Evolutionary conservation across 2,888 invertebrate genomes (phyloP).

Genomic region (Cheilosia variabilis): DNA sequence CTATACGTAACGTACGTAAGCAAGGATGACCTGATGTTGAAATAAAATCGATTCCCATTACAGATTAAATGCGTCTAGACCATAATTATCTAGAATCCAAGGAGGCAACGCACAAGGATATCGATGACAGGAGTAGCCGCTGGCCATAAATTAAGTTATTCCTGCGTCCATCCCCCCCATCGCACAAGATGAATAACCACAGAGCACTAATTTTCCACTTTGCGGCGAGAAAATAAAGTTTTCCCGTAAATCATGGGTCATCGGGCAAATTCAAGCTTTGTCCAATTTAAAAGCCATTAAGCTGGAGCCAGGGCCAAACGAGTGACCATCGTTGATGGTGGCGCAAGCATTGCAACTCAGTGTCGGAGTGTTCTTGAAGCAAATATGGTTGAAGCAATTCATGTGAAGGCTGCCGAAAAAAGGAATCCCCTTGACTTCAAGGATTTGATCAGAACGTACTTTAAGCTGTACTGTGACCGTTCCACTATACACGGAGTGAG

Average conservation of each 20-base stretch:
- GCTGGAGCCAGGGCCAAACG: conserved; percentile 8
- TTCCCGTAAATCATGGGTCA: conserved; percentile 65
- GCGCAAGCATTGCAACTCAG: conserved; percentile 16
- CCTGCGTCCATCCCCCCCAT: neutral
- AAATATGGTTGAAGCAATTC: conserved; percentile 33
- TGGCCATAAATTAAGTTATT: conserved; percentile 46
- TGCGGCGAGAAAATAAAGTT: conserved; percentile 42
- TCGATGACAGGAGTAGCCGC: conserved; percentile 4
- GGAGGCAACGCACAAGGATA: conserved; percentile 46
- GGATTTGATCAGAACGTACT: conserved; percentile 78
- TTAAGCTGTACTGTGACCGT: conserved; percentile 80
- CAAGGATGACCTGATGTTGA: conserved; percentile 46
- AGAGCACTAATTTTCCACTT: conserved; percentile 54
- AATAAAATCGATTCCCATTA: conserved; percentile 57
- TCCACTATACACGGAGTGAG: conserved; percentile 82
- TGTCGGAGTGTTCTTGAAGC: neutral
- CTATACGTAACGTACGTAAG: neutral
- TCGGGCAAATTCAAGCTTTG: conserved; percentile 17
- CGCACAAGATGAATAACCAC: neutral
- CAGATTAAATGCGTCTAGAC: conserved; percentile 37
- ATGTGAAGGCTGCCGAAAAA: conserved; percentile 6
- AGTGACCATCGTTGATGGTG: conserved; percentile 2
- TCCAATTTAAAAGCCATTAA: conserved; percentile 71
- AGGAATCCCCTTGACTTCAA: conserved; percentile 47
- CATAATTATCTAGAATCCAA: conserved; percentile 33